phyloP scores from a whole-genome alignment of 2,797 vertebrate genomes.

The Mus caroli region DNA sequence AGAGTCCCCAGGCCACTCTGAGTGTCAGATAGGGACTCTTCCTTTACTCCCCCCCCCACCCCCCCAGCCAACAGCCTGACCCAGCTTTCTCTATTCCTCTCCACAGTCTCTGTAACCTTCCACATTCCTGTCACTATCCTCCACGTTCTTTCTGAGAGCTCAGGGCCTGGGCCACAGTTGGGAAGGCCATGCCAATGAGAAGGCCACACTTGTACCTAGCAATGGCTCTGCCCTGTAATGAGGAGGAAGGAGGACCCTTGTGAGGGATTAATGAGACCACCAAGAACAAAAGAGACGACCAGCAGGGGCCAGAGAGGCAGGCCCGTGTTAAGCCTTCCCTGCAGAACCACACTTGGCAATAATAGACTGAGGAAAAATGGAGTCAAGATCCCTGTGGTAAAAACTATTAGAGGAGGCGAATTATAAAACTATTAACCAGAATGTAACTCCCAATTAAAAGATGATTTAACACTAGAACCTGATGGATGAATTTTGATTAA shows the following conservation, averaged over 20 bases:
- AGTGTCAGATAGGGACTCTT: background rate
- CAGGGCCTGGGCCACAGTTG: background rate
- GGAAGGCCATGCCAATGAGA: conserved; percentile 71
- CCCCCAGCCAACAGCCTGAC: background rate
- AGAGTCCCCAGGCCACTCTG: background rate
- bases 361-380: conserved; percentile 95
- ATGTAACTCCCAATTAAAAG: conserved; percentile 99
- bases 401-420: conserved; percentile 97
- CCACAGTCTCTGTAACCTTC: background rate
- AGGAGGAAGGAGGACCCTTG: conserved; percentile 87
- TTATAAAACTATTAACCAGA: conserved; percentile 99
- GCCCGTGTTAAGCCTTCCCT: conserved; percentile 85
- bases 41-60: background rate
- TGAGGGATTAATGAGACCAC: conserved; percentile 90
- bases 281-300: conserved; percentile 87
- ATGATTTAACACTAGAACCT: conserved; percentile 99
- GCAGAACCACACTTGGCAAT: conserved; percentile 88
- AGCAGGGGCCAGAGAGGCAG: conserved; percentile 87
- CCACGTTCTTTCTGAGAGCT: background rate
- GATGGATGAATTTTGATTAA: conserved; percentile 99
- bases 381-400: conserved; percentile 97
- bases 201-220: conserved; percentile 78
- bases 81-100: background rate
- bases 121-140: background rate
- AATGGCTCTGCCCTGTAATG: conserved; percentile 85